Evolutionary conservation across 64 coral and sea anemone genomes (phyloP), one percentile per base, ranked within the genome.

Genomic region (Montipora capricornis): DNA sequence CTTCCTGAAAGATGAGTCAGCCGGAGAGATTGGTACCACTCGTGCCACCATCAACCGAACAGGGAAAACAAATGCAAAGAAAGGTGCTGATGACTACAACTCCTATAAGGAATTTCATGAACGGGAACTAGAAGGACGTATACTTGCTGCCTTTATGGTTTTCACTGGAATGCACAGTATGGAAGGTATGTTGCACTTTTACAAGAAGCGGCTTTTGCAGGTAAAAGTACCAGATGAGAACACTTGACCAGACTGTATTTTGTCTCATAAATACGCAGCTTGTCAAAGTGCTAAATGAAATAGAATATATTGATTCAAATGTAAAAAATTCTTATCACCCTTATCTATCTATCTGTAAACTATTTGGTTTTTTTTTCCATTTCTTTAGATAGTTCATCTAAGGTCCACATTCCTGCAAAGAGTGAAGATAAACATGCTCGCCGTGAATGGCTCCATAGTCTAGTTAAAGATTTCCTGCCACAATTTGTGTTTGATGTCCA

Each of bases 1-100:
- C 22, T 94, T 94, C 60, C 11, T 94, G 4, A 90, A 94, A 16
- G 16, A 94, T 83, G 86, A 29, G 2, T 94, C 93, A 14, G 93
- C 87, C 7, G 51, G n/a, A 26, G 93, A 94, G 24, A 90, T 94
- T 83, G 93, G 87, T 13, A 94, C 87, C 5, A 94, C 78, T 9
- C 80, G 68, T 44, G 93, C 93, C 58, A 76, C 66, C 15, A 77
- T 94, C 6, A 94, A 94, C 57, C 15, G 87, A 37, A 88, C 85
- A 0, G 85, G 85, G 50, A 88, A 88, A 29, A 74, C 85, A 73
- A 84, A 84, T 84, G 81, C 87, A 59, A 75, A 48, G 4, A 89
- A 89, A 78, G 87, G 87, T 9, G 50, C 58, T n/a, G 87, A 89
- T 20, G 76, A 89, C 53, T 78, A 73, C 19, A 89, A 89, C 76